Evolutionary conservation across 2,113 vertebrate genomes (phyloP).

Genomic region (Geococcyx californianus): DNA sequence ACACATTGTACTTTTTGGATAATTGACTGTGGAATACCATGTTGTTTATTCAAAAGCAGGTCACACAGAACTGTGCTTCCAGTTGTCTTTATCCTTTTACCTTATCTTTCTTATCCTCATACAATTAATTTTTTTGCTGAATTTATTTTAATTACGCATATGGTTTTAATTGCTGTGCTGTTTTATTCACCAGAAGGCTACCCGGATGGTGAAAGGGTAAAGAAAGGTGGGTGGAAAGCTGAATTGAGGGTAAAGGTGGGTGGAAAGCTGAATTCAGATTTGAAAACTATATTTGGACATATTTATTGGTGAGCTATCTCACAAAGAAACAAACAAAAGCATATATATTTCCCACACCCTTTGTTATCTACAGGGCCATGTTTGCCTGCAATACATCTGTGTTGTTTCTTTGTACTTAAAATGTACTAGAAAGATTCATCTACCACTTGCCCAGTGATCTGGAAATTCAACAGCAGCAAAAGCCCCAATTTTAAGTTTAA

Average conservation of each 20-base stretch:
- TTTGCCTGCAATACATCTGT: background rate
- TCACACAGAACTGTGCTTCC: slow-evolving; percentile 73
- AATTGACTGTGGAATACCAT: slow-evolving; percentile 79
- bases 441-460: background rate
- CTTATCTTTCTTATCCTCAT: slow-evolving; percentile 45
- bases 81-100: slow-evolving; percentile 61
- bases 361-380: background rate
- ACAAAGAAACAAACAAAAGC: background rate
- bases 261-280: slow-evolving; percentile 2
- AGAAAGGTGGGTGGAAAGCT: background rate
- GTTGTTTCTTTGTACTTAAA: background rate
- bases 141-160: slow-evolving; percentile 42
- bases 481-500: background rate
- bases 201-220: background rate
- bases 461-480: background rate
- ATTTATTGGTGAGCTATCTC: background rate
- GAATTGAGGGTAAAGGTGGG: background rate
- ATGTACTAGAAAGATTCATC: background rate
- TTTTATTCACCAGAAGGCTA: slow-evolving; percentile 48
- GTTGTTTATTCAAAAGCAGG: slow-evolving; percentile 81
- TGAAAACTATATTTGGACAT: background rate
- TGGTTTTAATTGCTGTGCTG: slow-evolving; percentile 46
- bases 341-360: background rate
- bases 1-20: slow-evolving; percentile 81
- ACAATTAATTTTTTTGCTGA: slow-evolving; percentile 18